Conservation (phyloP, 2,888 invertebrate genomes). For the Syrista parreyssii region DNA sequence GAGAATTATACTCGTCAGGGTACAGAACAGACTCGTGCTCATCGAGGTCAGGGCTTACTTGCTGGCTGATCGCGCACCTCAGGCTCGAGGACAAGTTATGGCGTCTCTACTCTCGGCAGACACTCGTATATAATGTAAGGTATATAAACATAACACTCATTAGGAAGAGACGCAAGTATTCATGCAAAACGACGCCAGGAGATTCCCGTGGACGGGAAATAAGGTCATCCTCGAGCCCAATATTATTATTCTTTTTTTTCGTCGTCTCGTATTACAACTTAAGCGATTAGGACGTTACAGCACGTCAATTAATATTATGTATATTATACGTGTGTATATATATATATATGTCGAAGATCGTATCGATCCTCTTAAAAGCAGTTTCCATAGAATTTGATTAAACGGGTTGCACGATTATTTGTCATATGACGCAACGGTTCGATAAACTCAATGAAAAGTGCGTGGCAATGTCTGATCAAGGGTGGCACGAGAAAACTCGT, state of each 20-base stretch:
- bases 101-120: slow-evolving; percentile 53
- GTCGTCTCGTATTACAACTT: slow-evolving; percentile 20
- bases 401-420: slow-evolving; percentile 26
- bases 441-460: slow-evolving; percentile 65
- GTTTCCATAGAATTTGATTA: slow-evolving; percentile 63
- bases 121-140: slow-evolving; percentile 44
- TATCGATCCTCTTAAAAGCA: slow-evolving; percentile 33
- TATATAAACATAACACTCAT: slow-evolving; percentile 43
- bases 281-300: slow-evolving; percentile 17
- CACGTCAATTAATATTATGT: slow-evolving; percentile 18
- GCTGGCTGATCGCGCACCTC: slow-evolving; percentile 60
- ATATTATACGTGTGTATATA: slow-evolving; percentile 17
- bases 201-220: slow-evolving; percentile 8
- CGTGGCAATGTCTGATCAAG: slow-evolving; percentile 36
- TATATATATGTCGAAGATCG: slow-evolving; percentile 10
- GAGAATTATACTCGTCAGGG: slow-evolving; percentile 51
- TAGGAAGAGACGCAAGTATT: slow-evolving; percentile 21
- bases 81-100: slow-evolving; percentile 65
- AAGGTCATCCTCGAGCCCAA: slow-evolving; percentile 65
- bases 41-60: slow-evolving; percentile 42
- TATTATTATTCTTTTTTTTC: slow-evolving; percentile 44
- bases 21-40: slow-evolving; percentile 64
- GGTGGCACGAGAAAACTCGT: slow-evolving; percentile 32
- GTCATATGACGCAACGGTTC: slow-evolving; percentile 36
- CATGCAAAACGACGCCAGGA: slow-evolving; percentile 26